Base-by-base conservation (phyloP, 2,888 invertebrate genomes). In the Sepiola atlantica region DNA sequence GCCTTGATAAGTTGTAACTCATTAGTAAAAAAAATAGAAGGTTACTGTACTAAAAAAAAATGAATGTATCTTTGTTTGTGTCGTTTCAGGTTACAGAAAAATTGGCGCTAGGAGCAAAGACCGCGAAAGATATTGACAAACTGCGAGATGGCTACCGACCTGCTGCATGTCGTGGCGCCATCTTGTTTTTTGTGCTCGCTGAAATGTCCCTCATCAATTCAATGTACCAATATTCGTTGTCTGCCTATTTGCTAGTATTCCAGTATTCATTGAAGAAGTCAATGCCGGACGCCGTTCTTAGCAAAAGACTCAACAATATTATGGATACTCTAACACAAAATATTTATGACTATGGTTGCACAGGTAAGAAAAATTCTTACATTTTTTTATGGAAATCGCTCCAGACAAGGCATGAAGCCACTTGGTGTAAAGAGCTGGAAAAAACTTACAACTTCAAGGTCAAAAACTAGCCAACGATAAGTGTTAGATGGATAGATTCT, bases 141-240 rank as follows among this genome's bases (percentile, higher is more conserved):
- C 97, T 99, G 0, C 98, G 99, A 93, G 98, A 99, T 96, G 98
- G 98, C 0, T 99, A 99, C 97, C 98, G 99, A 55, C 98, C 98
- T 0, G 99, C 98, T 0, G 99, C 99, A 0, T 98, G 98, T 96
- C 98, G 99, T 94, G 99, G 99, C 14, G 99, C 99, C 12, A 98
- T 99, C 94, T 97, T 99, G 94, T 99, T 99, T 97, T 99, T 99
- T 97, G 98, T 99, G 0, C 97, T 99, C 35, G 98, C 98, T 0
- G 99, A 99, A 97, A 98, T 99, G 98, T 98, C 99, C 0, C 98
- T 98, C 0, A 98, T 99, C 8, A 99, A 98, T 97, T 97, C 98
- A 90, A 99, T 99, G 99, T 99, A 99, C 97, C 99, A 99, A 96
- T 99, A 99, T 97, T 99, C 99, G 0, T 97, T 99, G 94, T 98